Base-by-base conservation (phyloP, 2,888 invertebrate genomes). In the Meganola albula region DNA sequence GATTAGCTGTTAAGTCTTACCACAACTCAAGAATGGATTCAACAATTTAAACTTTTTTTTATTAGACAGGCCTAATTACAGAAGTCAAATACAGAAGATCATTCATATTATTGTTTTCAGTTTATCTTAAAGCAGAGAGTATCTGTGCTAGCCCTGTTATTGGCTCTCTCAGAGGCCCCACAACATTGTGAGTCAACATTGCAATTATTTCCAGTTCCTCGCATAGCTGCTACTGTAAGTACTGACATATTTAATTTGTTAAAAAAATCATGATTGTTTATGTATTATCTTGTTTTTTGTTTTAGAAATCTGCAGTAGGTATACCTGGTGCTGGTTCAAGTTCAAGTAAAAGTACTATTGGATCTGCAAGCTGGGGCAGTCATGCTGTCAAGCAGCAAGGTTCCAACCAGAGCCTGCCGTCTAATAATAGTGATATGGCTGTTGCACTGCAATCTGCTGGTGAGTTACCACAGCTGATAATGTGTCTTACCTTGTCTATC, bases 91-190 rank as follows among this genome's bases (percentile, higher is more conserved):
- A n/a, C n/a, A n/a, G n/a, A n/a, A n/a, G n/a, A n/a, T n/a, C n/a
- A n/a, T n/a, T n/a, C n/a, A 22, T 10, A 31, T 13, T 18, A 26
- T 32, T n/a, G 10, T 31, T 74, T 75, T 54, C 75, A 90, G 89
- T 85, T 88, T 44, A 80, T 91, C 26, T 65, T 90, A 34, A 88
- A 89, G 49, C 89, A 91, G 58, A 79, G 90, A 45, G 87, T 87
- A 34, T 87, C 89, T 14, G 73, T 91, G 8, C 53, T 90, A 44
- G 75, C 85, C 23, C 73, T 90, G 38, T 65, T 90, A 24, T 60
- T 80, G 37, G 73, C 77, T 6, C 53, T 87, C 11, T 76, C 86
- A 2, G 79, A 84, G 27, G 47, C 63, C 27, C 59, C 73, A n/a
- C 65, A 68, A 2, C 56, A 63, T 25, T 52, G 68, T 3, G 74